Conservation (phyloP, 2,888 invertebrate species). For the Drosophila barbarae region DNA sequence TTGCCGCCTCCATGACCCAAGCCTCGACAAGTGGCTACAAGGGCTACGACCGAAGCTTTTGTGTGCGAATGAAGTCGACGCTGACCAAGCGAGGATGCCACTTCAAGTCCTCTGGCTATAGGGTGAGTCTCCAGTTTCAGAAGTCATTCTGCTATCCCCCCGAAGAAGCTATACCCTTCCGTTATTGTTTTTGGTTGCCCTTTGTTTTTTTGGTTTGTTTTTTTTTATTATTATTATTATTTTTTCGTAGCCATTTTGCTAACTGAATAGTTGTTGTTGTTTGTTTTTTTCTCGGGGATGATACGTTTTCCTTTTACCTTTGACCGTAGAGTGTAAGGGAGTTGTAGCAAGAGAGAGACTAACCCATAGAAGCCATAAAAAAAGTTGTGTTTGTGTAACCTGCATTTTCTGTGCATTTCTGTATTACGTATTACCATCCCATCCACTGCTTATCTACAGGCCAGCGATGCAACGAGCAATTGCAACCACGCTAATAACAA, state of each 20-base stretch:
- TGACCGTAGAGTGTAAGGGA: constrained; percentile 6
- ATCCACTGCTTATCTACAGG: constrained; percentile 80
- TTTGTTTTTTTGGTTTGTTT: constrained; percentile 1
- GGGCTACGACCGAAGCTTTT: constrained; percentile 94
- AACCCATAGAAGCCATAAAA: background rate
- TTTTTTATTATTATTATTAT: background rate
- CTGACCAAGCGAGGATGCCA: constrained; percentile 98
- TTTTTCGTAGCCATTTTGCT: constrained; percentile 21
- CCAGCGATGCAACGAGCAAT: constrained; percentile 79
- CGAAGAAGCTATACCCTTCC: background rate
- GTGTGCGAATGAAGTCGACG: constrained; percentile 98
- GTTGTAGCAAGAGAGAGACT: constrained; percentile 39
- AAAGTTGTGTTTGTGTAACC: constrained; percentile 38
- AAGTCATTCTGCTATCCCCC: background rate
- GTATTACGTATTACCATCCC: constrained; percentile 74
- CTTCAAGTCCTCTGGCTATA: constrained; percentile 96
- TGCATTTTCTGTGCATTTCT: constrained; percentile 48
- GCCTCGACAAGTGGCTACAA: constrained; percentile 86
- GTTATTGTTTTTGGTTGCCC: background rate
- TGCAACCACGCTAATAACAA: constrained; percentile 69
- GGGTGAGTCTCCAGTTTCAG: constrained; percentile 84
- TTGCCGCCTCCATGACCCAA: constrained; percentile 91
- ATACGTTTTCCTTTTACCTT: constrained; percentile 9
- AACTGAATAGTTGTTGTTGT: constrained; percentile 16
- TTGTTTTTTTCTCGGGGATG: background rate